These are phyloP conservation scores for Tetrao urogallus DNA, from an alignment of 2,113 vertebrate genomes.

Conservation along the genomic window DNA sequence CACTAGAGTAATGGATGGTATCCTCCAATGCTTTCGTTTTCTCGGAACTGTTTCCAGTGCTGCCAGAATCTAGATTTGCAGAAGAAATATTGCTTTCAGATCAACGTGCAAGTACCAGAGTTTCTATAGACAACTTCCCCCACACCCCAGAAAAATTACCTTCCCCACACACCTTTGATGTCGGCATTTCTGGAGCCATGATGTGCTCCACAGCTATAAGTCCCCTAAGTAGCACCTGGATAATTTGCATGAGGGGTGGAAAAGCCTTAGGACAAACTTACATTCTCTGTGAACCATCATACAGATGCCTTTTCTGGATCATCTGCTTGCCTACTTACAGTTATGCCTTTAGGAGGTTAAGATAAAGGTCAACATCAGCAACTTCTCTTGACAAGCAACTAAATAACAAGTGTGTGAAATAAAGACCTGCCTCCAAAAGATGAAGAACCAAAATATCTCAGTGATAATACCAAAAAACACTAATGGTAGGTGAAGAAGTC, in stretches of 20 bases:
- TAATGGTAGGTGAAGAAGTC: not conserved
- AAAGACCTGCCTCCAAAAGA: slow-evolving; percentile 41
- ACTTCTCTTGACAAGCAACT: not conserved
- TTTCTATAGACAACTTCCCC: not conserved
- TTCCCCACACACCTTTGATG: not conserved
- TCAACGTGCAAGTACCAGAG: not conserved
- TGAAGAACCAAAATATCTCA: not conserved
- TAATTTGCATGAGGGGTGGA: not conserved
- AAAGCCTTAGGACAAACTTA: not conserved
- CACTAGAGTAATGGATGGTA: slow-evolving; percentile 69
- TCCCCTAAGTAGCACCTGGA: not conserved
- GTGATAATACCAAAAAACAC: not conserved
- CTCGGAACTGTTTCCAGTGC: not conserved
- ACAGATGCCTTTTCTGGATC: not conserved
- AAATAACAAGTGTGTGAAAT: slow-evolving; percentile 15
- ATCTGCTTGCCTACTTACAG: not conserved
- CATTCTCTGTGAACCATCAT: not conserved
- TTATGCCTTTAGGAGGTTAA: slow-evolving; percentile 24
- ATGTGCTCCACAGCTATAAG: not conserved
- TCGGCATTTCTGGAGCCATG: not conserved
- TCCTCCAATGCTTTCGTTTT: not conserved
- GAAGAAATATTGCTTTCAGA: slow-evolving; percentile 21
- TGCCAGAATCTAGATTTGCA: not conserved
- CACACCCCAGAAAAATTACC: not conserved
- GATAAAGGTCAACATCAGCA: not conserved